Evolutionary conservation across 2,113 vertebrate genomes (phyloP).

Genomic region (Daboia siamensis): DNA sequence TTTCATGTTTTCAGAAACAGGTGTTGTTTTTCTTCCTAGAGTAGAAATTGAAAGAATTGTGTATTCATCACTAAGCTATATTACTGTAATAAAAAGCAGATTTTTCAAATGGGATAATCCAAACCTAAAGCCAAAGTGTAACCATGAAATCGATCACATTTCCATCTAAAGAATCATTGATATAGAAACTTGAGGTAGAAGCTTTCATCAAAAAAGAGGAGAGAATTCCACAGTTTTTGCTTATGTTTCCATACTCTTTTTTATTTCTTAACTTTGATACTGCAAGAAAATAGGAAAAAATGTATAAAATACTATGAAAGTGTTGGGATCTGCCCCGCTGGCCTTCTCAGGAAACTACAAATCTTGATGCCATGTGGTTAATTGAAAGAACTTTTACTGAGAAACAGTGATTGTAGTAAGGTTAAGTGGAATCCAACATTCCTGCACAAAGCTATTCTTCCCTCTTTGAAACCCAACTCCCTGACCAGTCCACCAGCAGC

Average conservation of each 20-base stretch:
- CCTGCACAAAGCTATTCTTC: no score
- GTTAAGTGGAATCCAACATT: no score
- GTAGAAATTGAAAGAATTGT: conserved; percentile 16
- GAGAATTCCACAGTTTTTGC: neutral
- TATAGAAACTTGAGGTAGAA: conserved; percentile 14
- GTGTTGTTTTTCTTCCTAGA: conserved; percentile 33
- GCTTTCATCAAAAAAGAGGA: neutral
- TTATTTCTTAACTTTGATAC: neutral
- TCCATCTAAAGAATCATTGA: conserved; percentile 16
- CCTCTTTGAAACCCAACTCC: no score
- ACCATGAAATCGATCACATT: conserved; percentile 27
- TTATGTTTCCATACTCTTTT: neutral
- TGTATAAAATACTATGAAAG: neutral
- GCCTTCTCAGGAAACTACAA: no score
- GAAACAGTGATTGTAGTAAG: no score
- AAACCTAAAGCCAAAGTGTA: conserved; percentile 39
- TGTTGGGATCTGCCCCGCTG: neutral
- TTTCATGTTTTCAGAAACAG: conserved; percentile 32
- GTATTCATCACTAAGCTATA: conserved; percentile 33
- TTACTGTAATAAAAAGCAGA: conserved; percentile 25
- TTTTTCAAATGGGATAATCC: conserved; percentile 37
- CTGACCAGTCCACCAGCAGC: no score
- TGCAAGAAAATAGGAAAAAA: neutral
- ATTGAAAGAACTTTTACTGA: no score
- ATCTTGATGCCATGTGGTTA: no score